A percentile compares a stretch with the other conserved stretches of the same genome.
phyloP scores from a whole-genome alignment of 2,888 invertebrate genomes.

The Alloscopus bannaensis region DNA sequence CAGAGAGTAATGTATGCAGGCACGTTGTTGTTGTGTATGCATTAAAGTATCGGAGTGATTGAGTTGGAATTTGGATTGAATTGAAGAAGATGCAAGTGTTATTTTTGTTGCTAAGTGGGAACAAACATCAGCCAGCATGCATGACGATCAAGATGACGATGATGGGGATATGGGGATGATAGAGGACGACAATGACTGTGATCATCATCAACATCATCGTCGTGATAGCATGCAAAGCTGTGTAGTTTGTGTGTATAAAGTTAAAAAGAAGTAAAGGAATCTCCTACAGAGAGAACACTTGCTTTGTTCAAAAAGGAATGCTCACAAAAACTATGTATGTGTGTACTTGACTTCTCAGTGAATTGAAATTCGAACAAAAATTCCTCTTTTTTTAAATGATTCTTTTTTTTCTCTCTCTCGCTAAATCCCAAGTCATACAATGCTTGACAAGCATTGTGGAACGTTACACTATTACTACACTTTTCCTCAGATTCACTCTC shows the following conservation, averaged over 20 bases:
- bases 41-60: too few species aligned
- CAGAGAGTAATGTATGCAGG: too few species aligned
- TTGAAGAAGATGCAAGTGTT: background rate
- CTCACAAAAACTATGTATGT: background rate
- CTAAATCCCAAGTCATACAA: too few species aligned
- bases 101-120: constrained; percentile 29
- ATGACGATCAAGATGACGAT: constrained; percentile 27
- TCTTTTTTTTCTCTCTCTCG: too few species aligned
- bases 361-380: constrained; percentile 1
- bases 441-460: too few species aligned
- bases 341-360: constrained; percentile 14
- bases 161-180: background rate
- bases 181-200: constrained; percentile 30
- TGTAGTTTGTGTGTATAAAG: too few species aligned
- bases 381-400: background rate
- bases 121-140: constrained; percentile 16
- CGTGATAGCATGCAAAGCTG: constrained; percentile 9
- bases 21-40: too few species aligned
- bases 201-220: constrained; percentile 15
- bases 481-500: too few species aligned
- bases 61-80: constrained; percentile 7
- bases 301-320: too few species aligned
- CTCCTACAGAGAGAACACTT: too few species aligned
- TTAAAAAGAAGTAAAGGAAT: too few species aligned
- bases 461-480: too few species aligned